These are phyloP conservation scores for Plutomurus gul DNA, from an alignment of 1,140 invertebrate genomes.

Conservation along the genomic window DNA sequence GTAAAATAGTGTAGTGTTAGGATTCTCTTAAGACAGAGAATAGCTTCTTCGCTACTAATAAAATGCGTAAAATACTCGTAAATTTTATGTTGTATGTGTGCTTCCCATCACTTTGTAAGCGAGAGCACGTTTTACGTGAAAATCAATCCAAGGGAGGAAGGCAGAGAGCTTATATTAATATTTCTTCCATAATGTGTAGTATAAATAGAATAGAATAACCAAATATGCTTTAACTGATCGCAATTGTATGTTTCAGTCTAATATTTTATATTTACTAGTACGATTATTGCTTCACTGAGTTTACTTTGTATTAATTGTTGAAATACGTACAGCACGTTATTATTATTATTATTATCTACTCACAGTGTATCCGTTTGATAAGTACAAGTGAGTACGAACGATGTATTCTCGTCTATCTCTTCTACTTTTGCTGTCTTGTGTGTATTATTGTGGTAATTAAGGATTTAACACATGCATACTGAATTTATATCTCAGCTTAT, in stretches of 20 bases:
- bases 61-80: neutral
- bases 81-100: neutral
- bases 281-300: neutral
- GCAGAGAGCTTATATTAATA: neutral
- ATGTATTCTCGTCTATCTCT: too few relatives aligned
- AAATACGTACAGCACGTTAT: neutral
- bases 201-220: too few relatives aligned
- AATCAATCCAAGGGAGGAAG: neutral
- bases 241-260: neutral
- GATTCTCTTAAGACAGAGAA: neutral
- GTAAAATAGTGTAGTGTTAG: neutral
- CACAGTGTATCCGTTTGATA: neutral
- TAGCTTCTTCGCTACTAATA: slow-evolving; percentile 3
- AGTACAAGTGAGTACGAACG: too few relatives aligned
- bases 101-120: neutral
- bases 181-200: too few relatives aligned
- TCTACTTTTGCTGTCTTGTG: too few relatives aligned
- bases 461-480: too few relatives aligned
- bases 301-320: too few relatives aligned
- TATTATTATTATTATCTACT: neutral
- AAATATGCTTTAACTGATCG: neutral
- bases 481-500: too few relatives aligned
- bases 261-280: neutral
- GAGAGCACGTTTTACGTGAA: neutral
- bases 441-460: too few relatives aligned